These are phyloP conservation scores for Dicrurus megarhynchus DNA, from an alignment of 2,113 vertebrate genomes.

Conservation along the genomic window DNA sequence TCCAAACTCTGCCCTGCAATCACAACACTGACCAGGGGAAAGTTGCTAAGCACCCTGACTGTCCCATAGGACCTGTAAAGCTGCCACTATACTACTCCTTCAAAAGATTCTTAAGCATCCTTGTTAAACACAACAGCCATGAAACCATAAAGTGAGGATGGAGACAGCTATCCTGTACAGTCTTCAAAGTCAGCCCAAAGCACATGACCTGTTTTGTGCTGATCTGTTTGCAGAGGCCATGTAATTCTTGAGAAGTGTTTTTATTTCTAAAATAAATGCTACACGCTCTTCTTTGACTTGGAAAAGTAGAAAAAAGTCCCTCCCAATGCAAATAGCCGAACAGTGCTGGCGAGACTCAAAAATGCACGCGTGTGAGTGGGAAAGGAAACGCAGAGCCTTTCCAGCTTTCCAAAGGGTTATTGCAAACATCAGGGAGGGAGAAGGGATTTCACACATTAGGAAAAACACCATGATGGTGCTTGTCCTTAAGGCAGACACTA, in stretches of 20 bases:
- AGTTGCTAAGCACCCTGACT: not conserved
- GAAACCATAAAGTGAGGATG: not conserved
- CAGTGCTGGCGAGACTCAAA: not conserved
- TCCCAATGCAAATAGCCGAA: not conserved
- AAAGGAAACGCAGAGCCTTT: not conserved
- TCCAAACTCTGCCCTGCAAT: not conserved
- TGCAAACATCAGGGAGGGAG: constrained; percentile 27
- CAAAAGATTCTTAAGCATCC: not conserved
- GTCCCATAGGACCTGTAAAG: not conserved
- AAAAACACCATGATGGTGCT: not conserved
- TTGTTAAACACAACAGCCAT: not conserved
- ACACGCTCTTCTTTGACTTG: not conserved
- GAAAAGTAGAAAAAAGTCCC: not conserved
- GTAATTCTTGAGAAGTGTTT: not conserved
- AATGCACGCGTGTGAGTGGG: not conserved
- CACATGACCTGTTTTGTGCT: not conserved
- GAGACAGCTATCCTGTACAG: not conserved
- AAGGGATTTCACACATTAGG: constrained; percentile 38
- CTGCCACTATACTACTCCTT: not conserved
- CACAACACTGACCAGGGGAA: not conserved
- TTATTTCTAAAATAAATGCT: constrained; percentile 43
- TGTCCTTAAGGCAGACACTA: constrained; percentile 18
- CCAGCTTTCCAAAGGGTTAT: constrained; percentile 39
- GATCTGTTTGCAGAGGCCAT: not conserved
- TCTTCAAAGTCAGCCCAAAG: not conserved